These are phyloP conservation scores for Strigamia transsilvanica DNA, from an alignment of 2,888 invertebrate genomes.

Conservation along the genomic window DNA sequence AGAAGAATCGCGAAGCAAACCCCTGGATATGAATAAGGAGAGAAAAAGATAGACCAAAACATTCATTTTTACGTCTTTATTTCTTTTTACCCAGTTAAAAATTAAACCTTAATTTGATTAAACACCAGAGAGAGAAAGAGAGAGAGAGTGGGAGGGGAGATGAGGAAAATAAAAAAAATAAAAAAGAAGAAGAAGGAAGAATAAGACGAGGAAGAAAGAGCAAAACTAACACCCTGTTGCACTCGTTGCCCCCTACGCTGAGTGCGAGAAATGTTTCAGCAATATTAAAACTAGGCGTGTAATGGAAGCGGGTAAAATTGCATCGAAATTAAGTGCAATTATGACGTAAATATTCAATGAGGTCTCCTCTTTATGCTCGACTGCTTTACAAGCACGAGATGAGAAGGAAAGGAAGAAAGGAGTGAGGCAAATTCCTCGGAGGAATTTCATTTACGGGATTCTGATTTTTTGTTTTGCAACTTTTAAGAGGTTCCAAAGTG, in stretches of 20 bases:
- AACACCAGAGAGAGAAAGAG: constrained; percentile 32
- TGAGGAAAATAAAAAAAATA: no score
- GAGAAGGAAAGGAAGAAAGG: constrained; percentile 3
- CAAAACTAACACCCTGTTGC: constrained; percentile 43
- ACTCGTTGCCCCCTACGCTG: neutral
- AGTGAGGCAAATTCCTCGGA: constrained; percentile 40
- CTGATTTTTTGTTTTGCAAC: constrained; percentile 54
- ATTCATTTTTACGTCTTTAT: constrained; percentile 4
- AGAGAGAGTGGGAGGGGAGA: no score
- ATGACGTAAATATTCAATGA: constrained; percentile 54
- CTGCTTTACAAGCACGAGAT: constrained; percentile 24
- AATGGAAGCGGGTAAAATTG: constrained; percentile 52
- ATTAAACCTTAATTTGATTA: constrained; percentile 53
- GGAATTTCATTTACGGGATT: constrained; percentile 53
- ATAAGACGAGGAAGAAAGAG: neutral
- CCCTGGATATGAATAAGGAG: constrained; percentile 34
- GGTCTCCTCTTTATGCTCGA: constrained; percentile 36
- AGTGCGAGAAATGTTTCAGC: constrained; percentile 50
- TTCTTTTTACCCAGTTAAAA: neutral
- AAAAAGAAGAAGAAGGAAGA: no score
- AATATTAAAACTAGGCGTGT: constrained; percentile 52
- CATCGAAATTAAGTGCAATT: constrained; percentile 53
- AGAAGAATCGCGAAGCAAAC: constrained; percentile 5
- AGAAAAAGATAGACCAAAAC: constrained; percentile 34
- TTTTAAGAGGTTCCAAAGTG: constrained; percentile 54